Evolutionary conservation across 2,797 vertebrate genomes (phyloP).

Genomic region (Alca torda): DNA sequence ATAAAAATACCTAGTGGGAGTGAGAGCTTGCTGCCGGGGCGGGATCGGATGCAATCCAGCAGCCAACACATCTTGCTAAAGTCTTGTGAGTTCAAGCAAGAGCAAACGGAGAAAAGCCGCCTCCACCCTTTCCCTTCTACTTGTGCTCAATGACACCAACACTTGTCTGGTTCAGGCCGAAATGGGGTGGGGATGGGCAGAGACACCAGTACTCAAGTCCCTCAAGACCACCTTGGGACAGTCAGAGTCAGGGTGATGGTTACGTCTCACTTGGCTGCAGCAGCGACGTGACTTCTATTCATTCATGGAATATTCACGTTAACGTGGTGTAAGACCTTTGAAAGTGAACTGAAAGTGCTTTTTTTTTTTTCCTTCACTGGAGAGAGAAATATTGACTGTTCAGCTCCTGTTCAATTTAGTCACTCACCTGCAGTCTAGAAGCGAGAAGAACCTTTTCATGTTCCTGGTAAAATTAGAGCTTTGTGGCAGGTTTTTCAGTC

Average conservation of each 20-base stretch:
- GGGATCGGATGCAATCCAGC: not conserved
- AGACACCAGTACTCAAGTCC: not conserved
- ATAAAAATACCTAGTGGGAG: not conserved
- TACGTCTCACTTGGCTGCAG: not conserved
- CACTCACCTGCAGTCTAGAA: not conserved
- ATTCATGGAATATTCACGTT: not conserved
- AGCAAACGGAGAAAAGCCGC: not conserved
- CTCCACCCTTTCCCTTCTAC: not conserved
- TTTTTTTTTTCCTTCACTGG: too few species aligned
- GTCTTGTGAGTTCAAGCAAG: not conserved
- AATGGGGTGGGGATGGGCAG: not conserved
- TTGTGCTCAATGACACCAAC: not conserved
- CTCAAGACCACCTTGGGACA: not conserved
- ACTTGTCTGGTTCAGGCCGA: fast-evolving
- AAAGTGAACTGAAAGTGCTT: not conserved
- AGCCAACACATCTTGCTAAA: not conserved
- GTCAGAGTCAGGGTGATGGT: not conserved
- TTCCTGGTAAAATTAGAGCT: not conserved
- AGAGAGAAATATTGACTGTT: not conserved
- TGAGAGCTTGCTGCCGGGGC: not conserved
- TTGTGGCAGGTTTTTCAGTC: not conserved
- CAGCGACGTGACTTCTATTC: not conserved
- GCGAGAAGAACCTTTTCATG: not conserved
- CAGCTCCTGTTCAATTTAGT: not conserved
- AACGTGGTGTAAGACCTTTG: not conserved